A percentile compares a stretch with the other conserved stretches of the same genome.
These are phyloP conservation scores for Caenorhabditis wallacei DNA, from an alignment of 2,888 invertebrate species.

Conservation along the genomic window DNA sequence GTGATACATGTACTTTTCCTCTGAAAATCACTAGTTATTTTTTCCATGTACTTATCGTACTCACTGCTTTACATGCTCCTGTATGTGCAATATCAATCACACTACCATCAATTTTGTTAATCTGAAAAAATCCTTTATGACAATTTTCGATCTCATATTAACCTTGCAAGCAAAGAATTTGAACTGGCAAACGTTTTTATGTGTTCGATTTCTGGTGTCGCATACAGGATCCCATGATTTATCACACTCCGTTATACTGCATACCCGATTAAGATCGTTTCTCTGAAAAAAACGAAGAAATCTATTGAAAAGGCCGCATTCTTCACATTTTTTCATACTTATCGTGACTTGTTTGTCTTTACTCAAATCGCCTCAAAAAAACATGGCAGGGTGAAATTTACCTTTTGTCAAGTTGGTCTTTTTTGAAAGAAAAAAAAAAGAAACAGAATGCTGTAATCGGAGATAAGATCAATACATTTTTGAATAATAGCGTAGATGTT, in stretches of 20 bases:
- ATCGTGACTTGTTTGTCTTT: slow-evolving; percentile 10
- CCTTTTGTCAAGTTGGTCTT: slow-evolving; percentile 45
- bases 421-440: slow-evolving; percentile 38
- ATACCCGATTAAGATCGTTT: slow-evolving; percentile 51
- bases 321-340: slow-evolving; percentile 25
- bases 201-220: slow-evolving; percentile 76
- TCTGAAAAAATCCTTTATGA: slow-evolving; percentile 42
- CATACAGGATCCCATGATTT: slow-evolving; percentile 77
- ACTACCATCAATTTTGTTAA: slow-evolving; percentile 66
- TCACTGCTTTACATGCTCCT: slow-evolving; percentile 55
- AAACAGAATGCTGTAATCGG: slow-evolving; percentile 44
- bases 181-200: slow-evolving; percentile 78
- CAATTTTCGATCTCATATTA: not conserved
- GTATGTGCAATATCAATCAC: slow-evolving; percentile 57
- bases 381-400: slow-evolving; percentile 33
- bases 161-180: slow-evolving; percentile 76
- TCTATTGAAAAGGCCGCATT: slow-evolving; percentile 5
- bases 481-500: slow-evolving; percentile 48
- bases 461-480: slow-evolving; percentile 50
- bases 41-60: not conserved
- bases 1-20: slow-evolving; percentile 48
- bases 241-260: slow-evolving; percentile 70
- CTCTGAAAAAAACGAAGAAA: slow-evolving; percentile 46
- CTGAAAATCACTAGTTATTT: slow-evolving; percentile 22
- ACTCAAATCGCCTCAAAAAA: slow-evolving; percentile 1